Base-by-base conservation (phyloP, 2,888 invertebrate genomes). In the Dusona sp. region DNA sequence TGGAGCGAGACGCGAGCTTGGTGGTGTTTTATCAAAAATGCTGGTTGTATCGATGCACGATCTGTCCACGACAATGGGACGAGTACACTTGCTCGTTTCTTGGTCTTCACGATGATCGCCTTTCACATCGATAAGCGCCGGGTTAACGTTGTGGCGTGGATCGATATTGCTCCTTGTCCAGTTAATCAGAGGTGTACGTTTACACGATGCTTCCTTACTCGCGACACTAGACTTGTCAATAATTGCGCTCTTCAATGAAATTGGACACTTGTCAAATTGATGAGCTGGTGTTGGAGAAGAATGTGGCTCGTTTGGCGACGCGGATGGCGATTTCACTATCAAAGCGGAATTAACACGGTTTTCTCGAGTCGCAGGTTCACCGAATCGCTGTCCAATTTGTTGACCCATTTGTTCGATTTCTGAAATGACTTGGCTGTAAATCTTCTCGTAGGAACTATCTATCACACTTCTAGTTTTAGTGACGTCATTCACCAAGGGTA, bases 41-140 rank as follows among this genome's bases (percentile, higher is more conserved):
- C 94, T 94, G 19, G 92, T 92, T 0, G 92, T 94, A 61, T 94
- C 94, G 84, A 94, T 93, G 83, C 93, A 93, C 19, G 93, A 93
- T 73, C 89, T 92, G 82, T 94, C 93, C 0, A 93, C 93, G 9
- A 90, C 90, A 7, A 92, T 90, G 16, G 87, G 83, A 19, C 90
- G 90, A 70, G 90, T 92, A 61, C 77, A 61, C 70, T 91, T 91
- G 4, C 3, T 67, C 4, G 67, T 36, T 25, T 67, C 67, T 79
- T 75, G 65, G 57, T 82, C 57, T 77, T 36, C n/a, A n/a, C 61
- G 36, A n/a, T 72, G 19, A 51, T 91, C 90, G 25, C 91, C 90
- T 74, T 88, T 91, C 79, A 92, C 90, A 79, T 92, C 92, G 83
- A 94, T 93, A 74, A 94, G 85, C 4, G 94, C 93, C 7, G 93